phyloP scores from a whole-genome alignment of 2,113 vertebrate species.

The Thamnophis sirtalis region DNA sequence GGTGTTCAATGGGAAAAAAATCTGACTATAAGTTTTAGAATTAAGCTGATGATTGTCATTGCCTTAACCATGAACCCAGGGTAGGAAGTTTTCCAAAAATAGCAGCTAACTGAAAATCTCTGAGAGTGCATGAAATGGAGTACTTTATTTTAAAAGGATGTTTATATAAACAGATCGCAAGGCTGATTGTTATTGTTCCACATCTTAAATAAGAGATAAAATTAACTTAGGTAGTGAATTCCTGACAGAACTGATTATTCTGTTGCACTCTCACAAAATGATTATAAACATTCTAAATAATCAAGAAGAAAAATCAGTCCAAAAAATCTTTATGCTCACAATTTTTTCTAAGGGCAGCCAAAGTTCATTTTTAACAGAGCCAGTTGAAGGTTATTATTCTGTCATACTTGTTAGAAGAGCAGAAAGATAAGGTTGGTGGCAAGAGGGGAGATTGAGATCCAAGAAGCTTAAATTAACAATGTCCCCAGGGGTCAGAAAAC shows the following conservation, averaged over 20 bases:
- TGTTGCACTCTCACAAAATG: neutral
- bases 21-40: neutral
- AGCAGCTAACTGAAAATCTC: neutral
- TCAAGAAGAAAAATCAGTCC: neutral
- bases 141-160: neutral
- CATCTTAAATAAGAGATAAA: neutral
- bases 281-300: neutral
- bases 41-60: neutral
- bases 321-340: neutral
- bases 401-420: neutral
- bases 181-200: neutral
- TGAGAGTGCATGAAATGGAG: neutral
- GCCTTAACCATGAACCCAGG: neutral
- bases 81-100: neutral
- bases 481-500: neutral
- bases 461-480: neutral
- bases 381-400: neutral
- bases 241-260: neutral
- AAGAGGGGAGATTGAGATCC: too few relatives aligned
- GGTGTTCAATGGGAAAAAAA: neutral
- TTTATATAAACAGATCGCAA: neutral
- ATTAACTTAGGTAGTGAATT: neutral
- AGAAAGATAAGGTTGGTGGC: neutral
- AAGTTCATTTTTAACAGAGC: neutral
- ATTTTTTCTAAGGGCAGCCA: neutral